Conservation (phyloP, 2,797 vertebrate species). For the Leptoclinus maculatus region DNA sequence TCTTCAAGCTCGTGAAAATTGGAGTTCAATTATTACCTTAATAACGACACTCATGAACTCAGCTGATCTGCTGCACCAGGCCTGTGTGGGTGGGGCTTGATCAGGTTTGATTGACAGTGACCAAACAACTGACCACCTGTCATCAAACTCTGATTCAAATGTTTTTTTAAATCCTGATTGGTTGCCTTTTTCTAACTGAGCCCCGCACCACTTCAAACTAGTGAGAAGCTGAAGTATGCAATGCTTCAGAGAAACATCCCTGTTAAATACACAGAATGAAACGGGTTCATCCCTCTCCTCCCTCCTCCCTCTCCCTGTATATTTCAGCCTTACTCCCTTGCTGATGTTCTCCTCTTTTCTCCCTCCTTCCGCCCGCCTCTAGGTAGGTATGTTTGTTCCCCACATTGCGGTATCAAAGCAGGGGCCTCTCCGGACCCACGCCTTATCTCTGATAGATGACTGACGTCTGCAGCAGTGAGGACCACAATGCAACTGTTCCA, state of each 20-base stretch:
- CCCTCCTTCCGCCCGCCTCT: background rate
- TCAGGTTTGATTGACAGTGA: background rate
- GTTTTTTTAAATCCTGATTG: background rate
- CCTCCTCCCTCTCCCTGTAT: background rate
- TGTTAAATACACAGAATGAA: background rate
- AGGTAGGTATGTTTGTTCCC: slow-evolving; percentile 55
- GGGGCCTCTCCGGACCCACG: slow-evolving; percentile 51
- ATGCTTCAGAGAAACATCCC: background rate
- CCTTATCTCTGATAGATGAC: slow-evolving; percentile 66
- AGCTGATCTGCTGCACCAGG: background rate
- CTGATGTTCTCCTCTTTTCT: background rate
- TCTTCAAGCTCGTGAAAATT: background rate
- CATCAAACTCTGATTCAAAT: background rate
- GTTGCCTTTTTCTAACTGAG: background rate
- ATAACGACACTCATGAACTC: background rate
- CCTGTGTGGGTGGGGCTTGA: background rate
- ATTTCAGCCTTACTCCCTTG: background rate
- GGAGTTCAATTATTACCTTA: background rate
- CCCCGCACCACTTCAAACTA: background rate
- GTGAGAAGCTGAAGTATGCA: background rate
- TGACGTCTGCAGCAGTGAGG: slow-evolving; percentile 38
- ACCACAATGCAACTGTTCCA: slow-evolving; percentile 65
- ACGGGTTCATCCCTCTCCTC: background rate
- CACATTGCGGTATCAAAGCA: slow-evolving; percentile 39
- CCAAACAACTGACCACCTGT: background rate